Evolutionary conservation across 2,113 vertebrate species (phyloP), one percentile per base, ranked within the genome.

Genomic region (Oryzias javanicus): DNA sequence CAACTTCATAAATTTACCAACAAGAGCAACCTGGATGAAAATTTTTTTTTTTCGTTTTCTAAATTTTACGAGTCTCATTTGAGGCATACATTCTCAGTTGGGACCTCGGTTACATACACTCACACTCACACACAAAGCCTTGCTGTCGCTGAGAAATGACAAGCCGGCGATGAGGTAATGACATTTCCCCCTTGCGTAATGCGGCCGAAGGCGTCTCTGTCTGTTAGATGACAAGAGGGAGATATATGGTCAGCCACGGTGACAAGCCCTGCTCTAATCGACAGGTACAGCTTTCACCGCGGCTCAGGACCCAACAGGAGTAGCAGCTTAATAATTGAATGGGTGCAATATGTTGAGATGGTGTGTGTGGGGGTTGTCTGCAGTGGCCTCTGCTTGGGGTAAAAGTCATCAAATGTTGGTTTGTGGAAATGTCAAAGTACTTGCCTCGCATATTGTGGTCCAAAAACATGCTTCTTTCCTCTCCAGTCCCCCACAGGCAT

Each of bases 301-400:
- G 82, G 91, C 91, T 91, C 89, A 88, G 85, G 88, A 88, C 86
- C 88, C 67, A 90, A 78, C 84, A 88, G 88, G 85, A 90, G 86
- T 41, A 84, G 86, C 70, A 67, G 76, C 82, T 94, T 90, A 94
- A 96, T 97, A 92, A 96, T 97, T 94, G 85, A 96, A 86, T 80
- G 88, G 87, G 88, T 90, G 90, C 86, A 90, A 89, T 92, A 88
- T 92, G 91, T 91, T 93, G 89, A 88, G 84, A 85, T 75, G 68
- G 67, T 55, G 55, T 49, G 25, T 27, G 67, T 55, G 49, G 54
- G 18, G 41, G 55, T 86, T 75, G 86, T 69, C 75, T 89, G 77
- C 79, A 70, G 40, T 82, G 80, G 64, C 62, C 79, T 76, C 88
- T 88, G 85, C 58, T 91, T 90, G 65, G 54, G 74, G 64, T 79